Evolutionary conservation across 2,888 invertebrate species (phyloP).

Genomic region (Deilephila elpenor): DNA sequence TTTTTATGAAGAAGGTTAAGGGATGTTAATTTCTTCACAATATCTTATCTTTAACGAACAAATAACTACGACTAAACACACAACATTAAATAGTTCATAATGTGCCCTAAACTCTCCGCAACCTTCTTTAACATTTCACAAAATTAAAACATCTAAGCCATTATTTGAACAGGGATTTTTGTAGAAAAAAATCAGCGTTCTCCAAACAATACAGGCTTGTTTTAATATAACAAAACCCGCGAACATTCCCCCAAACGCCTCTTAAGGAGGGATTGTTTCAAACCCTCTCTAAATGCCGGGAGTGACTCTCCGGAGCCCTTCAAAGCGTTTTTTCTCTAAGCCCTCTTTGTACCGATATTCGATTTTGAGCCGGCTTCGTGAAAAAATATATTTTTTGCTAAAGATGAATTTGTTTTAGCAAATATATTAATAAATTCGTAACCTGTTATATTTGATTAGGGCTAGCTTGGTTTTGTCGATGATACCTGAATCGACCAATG

Average conservation of each 20-base stretch:
- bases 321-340: constrained; percentile 38
- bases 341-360: constrained; percentile 31
- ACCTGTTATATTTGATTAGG: background rate
- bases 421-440: background rate
- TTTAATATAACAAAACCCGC: constrained; percentile 27
- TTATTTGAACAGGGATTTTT: background rate
- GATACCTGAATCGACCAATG: background rate
- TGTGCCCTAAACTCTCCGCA: too few relatives aligned
- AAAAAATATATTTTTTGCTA: constrained; percentile 8
- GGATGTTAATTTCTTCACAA: too few relatives aligned
- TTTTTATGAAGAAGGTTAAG: too few relatives aligned
- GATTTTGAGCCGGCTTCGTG: constrained; percentile 12
- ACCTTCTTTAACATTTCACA: too few relatives aligned
- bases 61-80: too few relatives aligned
- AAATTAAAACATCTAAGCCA: background rate
- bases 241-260: constrained; percentile 25
- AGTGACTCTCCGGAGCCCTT: constrained; percentile 34
- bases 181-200: constrained; percentile 1
- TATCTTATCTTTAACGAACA: too few relatives aligned
- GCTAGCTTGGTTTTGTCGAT: background rate
- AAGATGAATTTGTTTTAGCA: background rate
- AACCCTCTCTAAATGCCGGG: constrained; percentile 36
- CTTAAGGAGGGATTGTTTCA: constrained; percentile 31
- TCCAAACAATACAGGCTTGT: constrained; percentile 25
- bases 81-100: too few relatives aligned